Conservation (phyloP, 2,113 vertebrate genomes). For the Sclerurus mexicanus region DNA sequence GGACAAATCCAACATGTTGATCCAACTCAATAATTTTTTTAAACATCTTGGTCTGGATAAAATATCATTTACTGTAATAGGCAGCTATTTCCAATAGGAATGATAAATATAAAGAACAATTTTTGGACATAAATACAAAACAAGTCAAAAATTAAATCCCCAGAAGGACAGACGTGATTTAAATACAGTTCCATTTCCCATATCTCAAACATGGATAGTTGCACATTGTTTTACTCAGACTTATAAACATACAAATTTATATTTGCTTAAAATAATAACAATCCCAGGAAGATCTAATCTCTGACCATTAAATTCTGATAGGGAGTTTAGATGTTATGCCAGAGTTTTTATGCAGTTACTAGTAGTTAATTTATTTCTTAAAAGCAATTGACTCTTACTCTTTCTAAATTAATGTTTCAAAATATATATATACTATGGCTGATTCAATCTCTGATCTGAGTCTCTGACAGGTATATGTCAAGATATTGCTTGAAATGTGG, state of each 20-base stretch:
- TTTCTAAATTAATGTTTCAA: not conserved
- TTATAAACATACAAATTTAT: not conserved
- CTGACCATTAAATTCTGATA: not conserved
- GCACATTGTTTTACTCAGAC: not conserved
- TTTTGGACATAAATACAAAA: not conserved
- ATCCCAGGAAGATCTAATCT: not conserved
- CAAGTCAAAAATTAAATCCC: not conserved
- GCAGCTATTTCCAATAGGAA: not conserved
- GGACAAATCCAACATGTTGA: not conserved
- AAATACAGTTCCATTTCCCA: not conserved
- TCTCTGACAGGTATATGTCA: not conserved
- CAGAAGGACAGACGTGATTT: not conserved
- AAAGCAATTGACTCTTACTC: not conserved
- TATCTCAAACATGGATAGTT: not conserved
- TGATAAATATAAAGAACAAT: not conserved
- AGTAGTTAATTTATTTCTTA: not conserved
- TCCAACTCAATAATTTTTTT: not conserved
- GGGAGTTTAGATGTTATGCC: not conserved
- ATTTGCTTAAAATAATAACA: not conserved
- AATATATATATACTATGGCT: not conserved
- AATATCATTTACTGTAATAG: not conserved
- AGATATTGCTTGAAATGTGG: not conserved
- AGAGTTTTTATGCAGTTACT: not conserved
- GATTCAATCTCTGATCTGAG: not conserved
- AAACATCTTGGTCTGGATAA: not conserved